Conservation (phyloP, 2,888 invertebrate species). For the Idaea aversata region DNA sequence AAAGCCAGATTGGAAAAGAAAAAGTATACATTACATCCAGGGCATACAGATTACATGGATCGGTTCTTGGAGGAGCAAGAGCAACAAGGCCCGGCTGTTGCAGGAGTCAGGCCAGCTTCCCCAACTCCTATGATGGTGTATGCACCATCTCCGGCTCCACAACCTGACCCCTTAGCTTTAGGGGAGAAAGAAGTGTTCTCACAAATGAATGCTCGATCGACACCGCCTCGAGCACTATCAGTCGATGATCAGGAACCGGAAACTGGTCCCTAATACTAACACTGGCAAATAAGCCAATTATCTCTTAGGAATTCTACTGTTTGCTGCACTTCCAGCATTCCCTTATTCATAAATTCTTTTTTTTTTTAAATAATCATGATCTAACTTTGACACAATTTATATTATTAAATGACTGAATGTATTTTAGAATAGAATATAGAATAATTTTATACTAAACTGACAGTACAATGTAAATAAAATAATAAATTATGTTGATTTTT, state of each 20-base stretch:
- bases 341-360: slow-evolving; percentile 47
- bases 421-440: slow-evolving; percentile 24
- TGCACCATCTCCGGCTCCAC: slow-evolving; percentile 63
- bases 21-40: slow-evolving; percentile 94
- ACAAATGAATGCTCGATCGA: slow-evolving; percentile 62
- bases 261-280: slow-evolving; percentile 66
- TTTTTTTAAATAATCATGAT: slow-evolving; percentile 23
- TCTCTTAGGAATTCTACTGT: slow-evolving; percentile 53
- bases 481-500: slow-evolving; percentile 41
- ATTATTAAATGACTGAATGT: slow-evolving; percentile 41
- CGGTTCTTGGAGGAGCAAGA: slow-evolving; percentile 94
- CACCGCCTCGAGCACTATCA: slow-evolving; percentile 61
- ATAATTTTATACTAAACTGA: slow-evolving; percentile 40
- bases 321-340: slow-evolving; percentile 39
- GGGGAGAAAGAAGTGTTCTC: slow-evolving; percentile 77
- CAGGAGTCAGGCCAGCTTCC: slow-evolving; percentile 75
- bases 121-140: slow-evolving; percentile 83
- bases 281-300: slow-evolving; percentile 46
- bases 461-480: slow-evolving; percentile 69
- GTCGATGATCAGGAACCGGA: slow-evolving; percentile 72
- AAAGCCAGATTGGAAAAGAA: slow-evolving; percentile 94
- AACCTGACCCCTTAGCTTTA: slow-evolving; percentile 71
- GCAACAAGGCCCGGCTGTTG: slow-evolving; percentile 87
- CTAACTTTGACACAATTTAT: slow-evolving; percentile 32
- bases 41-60: slow-evolving; percentile 96